Evolutionary conservation across 1,140 invertebrate species (phyloP), one percentile per base, ranked within the genome.

Genomic region (Micrasema longulum): DNA sequence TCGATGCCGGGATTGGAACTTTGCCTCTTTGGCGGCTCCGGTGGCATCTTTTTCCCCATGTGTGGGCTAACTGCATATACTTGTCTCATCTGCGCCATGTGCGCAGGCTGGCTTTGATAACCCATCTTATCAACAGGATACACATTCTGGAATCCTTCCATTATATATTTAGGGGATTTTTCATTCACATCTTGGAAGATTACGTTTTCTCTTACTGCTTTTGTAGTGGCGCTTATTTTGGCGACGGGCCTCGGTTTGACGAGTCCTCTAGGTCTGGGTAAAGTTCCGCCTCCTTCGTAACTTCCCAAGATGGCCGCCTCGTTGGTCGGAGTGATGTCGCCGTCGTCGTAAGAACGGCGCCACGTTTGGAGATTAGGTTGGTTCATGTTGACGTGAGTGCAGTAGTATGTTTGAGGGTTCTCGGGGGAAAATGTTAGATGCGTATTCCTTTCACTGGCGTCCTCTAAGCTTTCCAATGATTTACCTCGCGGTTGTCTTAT

Each of bases 291-390:
- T 16, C 92, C 91, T 78, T 90, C 87, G 67, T 92, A 89, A 43
- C 82, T 81, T 43, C 81, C 76, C 76, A 86, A 71, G 35, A 84
- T 79, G 0, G 85, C 85, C 16, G 85, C 86, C 82, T 95, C 93
- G 79, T 95, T 95, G 62, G 94, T 95, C 1, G 93, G 93, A 20
- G 93, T 95, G 48, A 95, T 90, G 80, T 96, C 94, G 16, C 93
- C 94, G 79, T 96, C 94, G 79, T 96, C 94, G 79, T 94, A 95
- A 57, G 92, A 93, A 66, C 93, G 88, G 72, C 94, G 87, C 92
- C 94, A 95, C 16, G 77, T 72, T 70, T 86, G 85, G 6, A 85
- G 83, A 63, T 79, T 84, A 69, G 73, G 82, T 47, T 80, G 83
- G 78, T 53, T 81, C 78, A 57, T 84, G 82, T 53, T 84, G 73